Evolutionary conservation across 1,140 invertebrate genomes (phyloP).

Genomic region (Ceratina calcarata): DNA sequence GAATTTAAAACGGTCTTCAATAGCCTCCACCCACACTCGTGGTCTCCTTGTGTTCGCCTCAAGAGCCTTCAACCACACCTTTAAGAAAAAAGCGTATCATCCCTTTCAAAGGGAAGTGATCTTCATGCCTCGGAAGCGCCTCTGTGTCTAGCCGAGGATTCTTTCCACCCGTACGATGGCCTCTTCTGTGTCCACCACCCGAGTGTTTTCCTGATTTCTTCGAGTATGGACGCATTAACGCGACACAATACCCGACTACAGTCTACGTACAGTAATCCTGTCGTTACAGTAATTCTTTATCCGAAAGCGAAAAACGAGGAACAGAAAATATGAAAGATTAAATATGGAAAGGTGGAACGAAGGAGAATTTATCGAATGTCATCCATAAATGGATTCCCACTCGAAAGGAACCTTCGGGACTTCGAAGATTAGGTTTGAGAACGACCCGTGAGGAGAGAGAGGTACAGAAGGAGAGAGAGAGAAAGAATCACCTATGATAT

Average conservation of each 20-base stretch:
- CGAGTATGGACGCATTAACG: background rate
- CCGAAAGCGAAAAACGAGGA: background rate
- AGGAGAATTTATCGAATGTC: background rate
- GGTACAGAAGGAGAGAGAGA: background rate
- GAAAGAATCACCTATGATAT: background rate
- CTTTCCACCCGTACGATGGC: background rate
- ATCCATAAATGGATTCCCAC: background rate
- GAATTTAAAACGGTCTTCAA: slow-evolving; percentile 18
- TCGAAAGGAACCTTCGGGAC: background rate
- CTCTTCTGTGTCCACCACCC: background rate
- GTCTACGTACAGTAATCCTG: background rate
- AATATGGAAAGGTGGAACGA: background rate
- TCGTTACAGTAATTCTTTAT: too few species aligned
- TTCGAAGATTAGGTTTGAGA: background rate
- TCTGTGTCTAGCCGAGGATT: background rate
- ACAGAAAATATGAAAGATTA: background rate
- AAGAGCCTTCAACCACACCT: slow-evolving; percentile 1
- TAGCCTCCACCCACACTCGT: background rate
- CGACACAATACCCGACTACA: background rate
- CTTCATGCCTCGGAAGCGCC: background rate
- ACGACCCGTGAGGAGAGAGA: background rate
- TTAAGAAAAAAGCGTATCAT: slow-evolving; percentile 25
- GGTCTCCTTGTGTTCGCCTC: background rate
- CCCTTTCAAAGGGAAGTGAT: slow-evolving; percentile 8
- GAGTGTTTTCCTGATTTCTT: slow-evolving; percentile 1